Conservation (phyloP, 2,888 invertebrate species). For the Xestia c-nigrum region DNA sequence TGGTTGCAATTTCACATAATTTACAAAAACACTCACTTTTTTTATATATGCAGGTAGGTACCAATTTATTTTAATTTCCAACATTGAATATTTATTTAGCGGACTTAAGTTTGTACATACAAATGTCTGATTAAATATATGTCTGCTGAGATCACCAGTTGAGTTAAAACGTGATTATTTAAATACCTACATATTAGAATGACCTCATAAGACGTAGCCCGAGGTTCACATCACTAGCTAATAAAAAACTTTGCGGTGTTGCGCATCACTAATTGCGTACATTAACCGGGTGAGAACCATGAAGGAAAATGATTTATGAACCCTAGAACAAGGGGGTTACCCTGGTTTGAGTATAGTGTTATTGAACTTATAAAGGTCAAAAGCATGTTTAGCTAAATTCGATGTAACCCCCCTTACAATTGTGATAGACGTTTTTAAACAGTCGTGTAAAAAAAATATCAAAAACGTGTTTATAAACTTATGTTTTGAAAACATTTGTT, state of each 20-base stretch:
- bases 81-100: slow-evolving; percentile 35
- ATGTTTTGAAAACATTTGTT: not conserved
- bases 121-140: slow-evolving; percentile 51
- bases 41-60: not conserved
- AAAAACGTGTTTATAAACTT: not conserved
- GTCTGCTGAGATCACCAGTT: slow-evolving; percentile 62
- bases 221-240: slow-evolving; percentile 55
- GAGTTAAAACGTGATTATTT: slow-evolving; percentile 63
- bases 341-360: not conserved
- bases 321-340: not conserved
- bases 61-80: slow-evolving; percentile 25
- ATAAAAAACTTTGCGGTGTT: slow-evolving; percentile 55
- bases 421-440: not conserved
- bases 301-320: slow-evolving; percentile 23
- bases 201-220: slow-evolving; percentile 59
- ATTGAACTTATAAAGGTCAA: slow-evolving; percentile 11
- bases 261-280: slow-evolving; percentile 51
- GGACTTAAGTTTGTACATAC: slow-evolving; percentile 38
- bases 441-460: not conserved
- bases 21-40: slow-evolving; percentile 20
- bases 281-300: slow-evolving; percentile 27
- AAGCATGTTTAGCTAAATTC: not conserved
- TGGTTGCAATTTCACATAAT: slow-evolving; percentile 57
- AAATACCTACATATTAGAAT: slow-evolving; percentile 54
- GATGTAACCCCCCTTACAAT: not conserved